phyloP scores from a whole-genome alignment of 2,888 invertebrate species.

The Sceliomorpha sp. region DNA sequence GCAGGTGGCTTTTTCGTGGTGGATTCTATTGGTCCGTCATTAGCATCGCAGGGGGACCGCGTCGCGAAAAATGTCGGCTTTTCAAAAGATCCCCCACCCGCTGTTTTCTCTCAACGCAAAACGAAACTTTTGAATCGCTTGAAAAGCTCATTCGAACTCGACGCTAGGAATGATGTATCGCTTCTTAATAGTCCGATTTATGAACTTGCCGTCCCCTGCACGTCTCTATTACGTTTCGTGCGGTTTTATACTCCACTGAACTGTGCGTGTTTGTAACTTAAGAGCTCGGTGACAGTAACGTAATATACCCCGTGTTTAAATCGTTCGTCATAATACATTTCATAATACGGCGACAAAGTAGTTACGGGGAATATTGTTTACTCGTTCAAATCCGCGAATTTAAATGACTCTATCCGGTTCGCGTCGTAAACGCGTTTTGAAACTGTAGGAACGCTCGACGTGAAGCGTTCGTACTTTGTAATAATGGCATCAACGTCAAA shows the following conservation, averaged over 20 bases:
- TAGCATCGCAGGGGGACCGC: constrained; percentile 41
- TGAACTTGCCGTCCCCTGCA: constrained; percentile 34
- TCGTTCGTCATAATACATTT: no score
- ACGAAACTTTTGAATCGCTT: constrained; percentile 38
- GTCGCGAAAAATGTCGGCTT: constrained; percentile 45
- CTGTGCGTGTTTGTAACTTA: constrained; percentile 8
- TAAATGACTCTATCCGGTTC: no score
- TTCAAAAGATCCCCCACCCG: constrained; percentile 35
- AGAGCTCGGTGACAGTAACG: no score
- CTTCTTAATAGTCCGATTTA: constrained; percentile 51
- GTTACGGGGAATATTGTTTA: no score
- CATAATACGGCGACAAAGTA: no score
- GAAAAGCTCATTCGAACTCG: constrained; percentile 40
- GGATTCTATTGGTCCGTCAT: constrained; percentile 49
- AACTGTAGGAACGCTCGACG: constrained; percentile 31
- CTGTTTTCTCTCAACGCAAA: constrained; percentile 25
- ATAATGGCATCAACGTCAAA: constrained; percentile 53
- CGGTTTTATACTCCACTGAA: constrained; percentile 28
- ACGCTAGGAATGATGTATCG: constrained; percentile 47
- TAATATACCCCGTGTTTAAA: no score
- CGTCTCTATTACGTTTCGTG: constrained; percentile 51
- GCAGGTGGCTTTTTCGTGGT: constrained; percentile 51
- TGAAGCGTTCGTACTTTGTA: constrained; percentile 46
- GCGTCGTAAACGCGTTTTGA: no score
- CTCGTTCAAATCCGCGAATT: no score